A percentile compares a stretch with the other conserved stretches of the same genome.
Conservation (phyloP, 2,113 vertebrate species). For the Upupa epops region DNA sequence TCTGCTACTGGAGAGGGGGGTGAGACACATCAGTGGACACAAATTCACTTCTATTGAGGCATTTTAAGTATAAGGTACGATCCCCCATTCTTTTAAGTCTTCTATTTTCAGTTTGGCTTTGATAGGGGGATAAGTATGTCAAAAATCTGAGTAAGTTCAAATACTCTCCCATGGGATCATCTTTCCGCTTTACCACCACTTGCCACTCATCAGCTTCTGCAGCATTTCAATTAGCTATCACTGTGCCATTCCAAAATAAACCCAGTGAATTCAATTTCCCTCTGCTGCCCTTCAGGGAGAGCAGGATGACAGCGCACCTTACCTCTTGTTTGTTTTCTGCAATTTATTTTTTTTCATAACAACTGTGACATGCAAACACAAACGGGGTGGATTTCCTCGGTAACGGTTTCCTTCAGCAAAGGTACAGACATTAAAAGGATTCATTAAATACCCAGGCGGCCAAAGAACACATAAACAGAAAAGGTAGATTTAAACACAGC, state of each 20-base stretch:
- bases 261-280: slow-evolving; percentile 9
- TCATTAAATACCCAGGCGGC: background rate
- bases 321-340: background rate
- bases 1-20: background rate
- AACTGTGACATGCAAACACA: background rate
- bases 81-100: background rate
- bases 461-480: background rate
- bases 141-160: slow-evolving; percentile 10
- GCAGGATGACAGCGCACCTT: background rate
- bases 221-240: slow-evolving; percentile 36
- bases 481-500: background rate
- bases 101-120: background rate
- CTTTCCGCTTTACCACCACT: background rate
- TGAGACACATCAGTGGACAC: background rate
- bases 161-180: background rate
- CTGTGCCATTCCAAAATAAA: slow-evolving; percentile 33
- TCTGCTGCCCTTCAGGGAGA: background rate
- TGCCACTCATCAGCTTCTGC: background rate
- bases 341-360: background rate
- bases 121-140: background rate
- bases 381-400: background rate
- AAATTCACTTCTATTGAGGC: background rate
- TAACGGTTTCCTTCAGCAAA: background rate
- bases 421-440: background rate
- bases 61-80: slow-evolving; percentile 12